phyloP scores from a whole-genome alignment of 2,113 vertebrate genomes.

The Eubucco bourcierii region DNA sequence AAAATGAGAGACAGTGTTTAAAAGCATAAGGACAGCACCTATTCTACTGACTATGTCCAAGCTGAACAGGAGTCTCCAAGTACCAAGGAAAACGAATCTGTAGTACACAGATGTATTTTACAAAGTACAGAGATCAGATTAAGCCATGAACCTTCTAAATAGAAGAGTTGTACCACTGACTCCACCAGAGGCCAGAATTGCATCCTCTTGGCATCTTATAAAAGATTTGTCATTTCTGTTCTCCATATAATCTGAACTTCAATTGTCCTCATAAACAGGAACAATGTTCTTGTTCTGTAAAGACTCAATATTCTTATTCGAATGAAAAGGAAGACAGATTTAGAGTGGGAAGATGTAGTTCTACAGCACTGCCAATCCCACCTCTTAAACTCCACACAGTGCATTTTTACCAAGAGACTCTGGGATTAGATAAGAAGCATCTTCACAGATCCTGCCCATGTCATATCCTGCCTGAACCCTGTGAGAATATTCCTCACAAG shows the following conservation, averaged over 20 bases:
- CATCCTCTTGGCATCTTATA: not conserved
- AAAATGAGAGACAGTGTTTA: not conserved
- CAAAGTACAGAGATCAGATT: not conserved
- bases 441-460: rapidly evolving
- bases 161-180: not conserved
- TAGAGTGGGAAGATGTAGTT: not conserved
- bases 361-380: not conserved
- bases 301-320: not conserved
- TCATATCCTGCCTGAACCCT: not conserved
- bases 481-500: not conserved
- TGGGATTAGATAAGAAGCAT: not conserved
- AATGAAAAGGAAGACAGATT: not conserved
- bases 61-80: not conserved
- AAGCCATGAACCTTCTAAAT: not conserved
- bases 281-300: not conserved
- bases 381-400: not conserved
- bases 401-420: not conserved
- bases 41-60: not conserved
- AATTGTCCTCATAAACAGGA: not conserved
- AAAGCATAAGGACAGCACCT: not conserved
- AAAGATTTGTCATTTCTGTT: not conserved
- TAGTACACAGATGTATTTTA: not conserved
- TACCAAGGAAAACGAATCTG: not conserved
- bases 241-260: not conserved
- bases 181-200: not conserved